These are phyloP conservation scores for Zoanthus sansibaricus DNA, from an alignment of 92 coral and sea anemone genomes.

Conservation along the genomic window DNA sequence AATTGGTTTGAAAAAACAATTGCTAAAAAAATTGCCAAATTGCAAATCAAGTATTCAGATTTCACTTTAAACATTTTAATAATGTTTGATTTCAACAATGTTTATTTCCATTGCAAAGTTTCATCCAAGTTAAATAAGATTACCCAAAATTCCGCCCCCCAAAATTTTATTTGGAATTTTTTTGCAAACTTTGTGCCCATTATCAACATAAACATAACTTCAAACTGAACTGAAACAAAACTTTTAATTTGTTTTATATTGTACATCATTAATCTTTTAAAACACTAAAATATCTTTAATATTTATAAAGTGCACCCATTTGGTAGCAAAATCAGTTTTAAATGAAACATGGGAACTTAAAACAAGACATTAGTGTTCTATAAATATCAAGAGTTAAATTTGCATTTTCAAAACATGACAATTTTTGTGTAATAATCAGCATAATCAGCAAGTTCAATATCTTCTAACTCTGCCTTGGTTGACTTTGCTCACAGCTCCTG, in stretches of 20 bases:
- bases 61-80: background rate
- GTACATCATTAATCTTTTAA: conserved; percentile 1
- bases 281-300: background rate
- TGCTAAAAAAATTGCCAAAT: no score
- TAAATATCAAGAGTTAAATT: conserved; percentile 5
- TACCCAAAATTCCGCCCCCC: background rate
- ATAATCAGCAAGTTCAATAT: background rate
- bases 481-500: conserved; percentile 59
- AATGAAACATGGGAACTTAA: conserved; percentile 22
- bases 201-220: conserved; percentile 28
- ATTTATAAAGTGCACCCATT: conserved; percentile 13
- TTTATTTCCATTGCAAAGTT: conserved; percentile 39
- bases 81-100: conserved; percentile 25
- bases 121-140: conserved; percentile 11
- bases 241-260: background rate
- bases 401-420: background rate
- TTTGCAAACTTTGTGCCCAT: background rate
- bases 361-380: background rate
- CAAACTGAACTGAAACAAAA: conserved; percentile 44
- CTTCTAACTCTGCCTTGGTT: conserved; percentile 62
- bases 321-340: conserved; percentile 10
- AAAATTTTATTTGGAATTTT: conserved; percentile 7
- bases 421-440: background rate
- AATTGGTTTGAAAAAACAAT: no score
- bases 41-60: background rate